Percentiles rank a stretch among this genome's conserved stretches.
Evolutionary conservation across 2,888 invertebrate species (phyloP).

Genomic region (Drosophila hamatofila): DNA sequence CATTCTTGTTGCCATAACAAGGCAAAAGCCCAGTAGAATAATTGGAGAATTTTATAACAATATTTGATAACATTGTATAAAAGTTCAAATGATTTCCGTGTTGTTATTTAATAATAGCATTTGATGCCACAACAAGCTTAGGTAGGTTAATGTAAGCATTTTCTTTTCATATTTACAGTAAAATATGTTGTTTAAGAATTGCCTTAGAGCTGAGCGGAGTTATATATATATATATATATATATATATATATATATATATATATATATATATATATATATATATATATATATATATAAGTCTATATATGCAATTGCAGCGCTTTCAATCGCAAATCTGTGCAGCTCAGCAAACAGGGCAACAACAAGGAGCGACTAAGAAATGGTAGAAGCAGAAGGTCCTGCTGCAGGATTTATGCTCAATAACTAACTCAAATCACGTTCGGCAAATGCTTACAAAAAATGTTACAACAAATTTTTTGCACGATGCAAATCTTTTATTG

Average conservation of each 20-base stretch:
- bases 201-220: not conserved
- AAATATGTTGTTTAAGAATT: not conserved
- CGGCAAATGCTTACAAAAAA: constrained; percentile 77
- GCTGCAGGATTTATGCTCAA: constrained; percentile 58
- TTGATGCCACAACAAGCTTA: not conserved
- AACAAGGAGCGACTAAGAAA: constrained; percentile 14
- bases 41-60: not conserved
- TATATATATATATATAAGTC: not conserved
- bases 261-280: not conserved
- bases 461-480: constrained; percentile 64
- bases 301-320: not conserved
- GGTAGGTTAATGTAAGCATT: not conserved
- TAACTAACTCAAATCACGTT: constrained; percentile 78
- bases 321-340: constrained; percentile 23
- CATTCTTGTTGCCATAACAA: too few relatives aligned
- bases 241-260: not conserved
- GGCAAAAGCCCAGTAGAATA: not conserved
- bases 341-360: constrained; percentile 39
- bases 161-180: not conserved
- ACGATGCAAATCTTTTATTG: constrained; percentile 79
- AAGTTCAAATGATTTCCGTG: not conserved
- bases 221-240: not conserved
- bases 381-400: not conserved
- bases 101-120: not conserved
- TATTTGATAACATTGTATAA: not conserved